Evolutionary conservation across 2,888 invertebrate species (phyloP).

Genomic region (Eristalis tenax): DNA sequence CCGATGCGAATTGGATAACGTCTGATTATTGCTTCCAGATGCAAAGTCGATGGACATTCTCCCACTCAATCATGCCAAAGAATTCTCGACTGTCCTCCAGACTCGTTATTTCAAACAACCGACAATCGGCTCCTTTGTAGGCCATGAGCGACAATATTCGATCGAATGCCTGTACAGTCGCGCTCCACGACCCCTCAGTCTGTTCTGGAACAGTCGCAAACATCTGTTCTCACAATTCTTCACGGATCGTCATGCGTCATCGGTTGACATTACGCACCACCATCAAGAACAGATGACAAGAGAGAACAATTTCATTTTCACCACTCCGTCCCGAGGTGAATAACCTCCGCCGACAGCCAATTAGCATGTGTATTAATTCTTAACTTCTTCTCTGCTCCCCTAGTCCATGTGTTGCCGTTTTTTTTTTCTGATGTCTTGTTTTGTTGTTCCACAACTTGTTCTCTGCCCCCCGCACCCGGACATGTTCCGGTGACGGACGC

Average conservation of each 20-base stretch:
- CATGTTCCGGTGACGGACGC: neutral
- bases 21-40: no score
- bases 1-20: no score
- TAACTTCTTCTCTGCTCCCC: neutral
- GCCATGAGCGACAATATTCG: no score
- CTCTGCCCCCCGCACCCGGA: neutral
- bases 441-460: neutral
- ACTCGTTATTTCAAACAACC: no score
- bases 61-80: no score
- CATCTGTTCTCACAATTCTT: neutral
- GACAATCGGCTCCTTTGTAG: no score
- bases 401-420: conserved; percentile 19
- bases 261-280: neutral
- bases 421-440: neutral
- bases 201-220: neutral
- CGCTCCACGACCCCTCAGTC: no score
- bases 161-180: no score
- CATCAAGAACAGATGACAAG: conserved; percentile 4
- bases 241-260: conserved; percentile 2
- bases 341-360: conserved; percentile 44
- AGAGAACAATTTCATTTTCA: conserved; percentile 36
- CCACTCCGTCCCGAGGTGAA: conserved; percentile 43
- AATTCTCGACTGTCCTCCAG: no score
- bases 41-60: no score
- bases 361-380: conserved; percentile 51